phyloP scores from a whole-genome alignment of 2,113 vertebrate species.

The Leptosomus discolor region DNA sequence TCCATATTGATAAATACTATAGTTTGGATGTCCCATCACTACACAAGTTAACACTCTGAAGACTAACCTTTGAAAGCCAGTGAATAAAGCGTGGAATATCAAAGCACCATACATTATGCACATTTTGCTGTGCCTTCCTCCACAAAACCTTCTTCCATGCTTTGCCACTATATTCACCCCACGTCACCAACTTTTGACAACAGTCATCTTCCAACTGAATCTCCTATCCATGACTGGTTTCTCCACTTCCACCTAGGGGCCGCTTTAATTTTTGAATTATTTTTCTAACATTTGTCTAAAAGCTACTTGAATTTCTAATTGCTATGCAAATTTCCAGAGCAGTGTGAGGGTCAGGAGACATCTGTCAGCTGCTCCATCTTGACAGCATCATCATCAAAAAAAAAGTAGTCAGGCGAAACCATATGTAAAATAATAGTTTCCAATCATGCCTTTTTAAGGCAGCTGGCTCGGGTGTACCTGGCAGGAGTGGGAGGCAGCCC shows the following conservation, averaged over 20 bases:
- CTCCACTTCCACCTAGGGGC: neutral
- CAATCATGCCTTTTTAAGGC: neutral
- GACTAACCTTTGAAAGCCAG: neutral
- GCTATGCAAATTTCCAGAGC: neutral
- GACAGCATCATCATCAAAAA: neutral
- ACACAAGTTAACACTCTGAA: neutral
- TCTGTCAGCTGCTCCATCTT: neutral
- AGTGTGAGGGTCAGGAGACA: neutral
- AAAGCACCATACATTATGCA: neutral
- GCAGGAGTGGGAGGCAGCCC: neutral
- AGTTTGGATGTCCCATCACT: neutral
- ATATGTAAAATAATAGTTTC: neutral
- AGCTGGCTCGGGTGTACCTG: neutral
- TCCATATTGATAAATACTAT: neutral
- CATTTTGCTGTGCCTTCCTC: neutral
- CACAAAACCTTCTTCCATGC: neutral
- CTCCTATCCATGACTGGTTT: neutral
- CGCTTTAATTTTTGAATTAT: neutral
- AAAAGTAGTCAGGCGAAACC: neutral
- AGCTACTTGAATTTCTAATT: neutral
- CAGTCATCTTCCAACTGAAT: neutral
- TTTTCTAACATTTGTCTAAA: neutral
- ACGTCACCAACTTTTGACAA: fast-evolving
- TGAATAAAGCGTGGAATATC: neutral
- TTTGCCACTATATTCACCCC: neutral